Evolutionary conservation across 2,113 vertebrate genomes (phyloP), one percentile per base, ranked within the genome.

Genomic region (Cephalophus harveyi): DNA sequence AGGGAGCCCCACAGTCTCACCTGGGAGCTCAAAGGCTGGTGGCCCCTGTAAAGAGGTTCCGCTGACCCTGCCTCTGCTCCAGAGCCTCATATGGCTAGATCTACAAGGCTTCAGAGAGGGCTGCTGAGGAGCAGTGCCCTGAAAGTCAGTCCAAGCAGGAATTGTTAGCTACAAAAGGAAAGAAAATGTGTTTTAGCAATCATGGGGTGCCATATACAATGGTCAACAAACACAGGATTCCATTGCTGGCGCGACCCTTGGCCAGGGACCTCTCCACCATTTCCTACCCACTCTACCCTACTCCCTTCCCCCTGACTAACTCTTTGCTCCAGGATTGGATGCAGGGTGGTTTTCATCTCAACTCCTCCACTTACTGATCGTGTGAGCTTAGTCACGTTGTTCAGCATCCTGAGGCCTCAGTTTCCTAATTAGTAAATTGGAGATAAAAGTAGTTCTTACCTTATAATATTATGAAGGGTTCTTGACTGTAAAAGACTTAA

Each of bases 381-480:
- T 62, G 28, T 46, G 79, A 86, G 16, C 43, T 52, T 15, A 95
- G 84, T 28, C 50, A 46, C 8, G 1, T 16, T 14, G 27, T 67
- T 60, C 85, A 83, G 43, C 36, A 10, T 84, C 78, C 46, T 52
- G 3, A 2, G 33, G 67, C 46, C 52, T 92, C 64, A 11, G 14
- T 79, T 92, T 96, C 91, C 62, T 87, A 54, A 81, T 48, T 67
- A 60, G 25, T 92, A 79, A 97, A 71, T 15, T 16, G 15, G 28
- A 85, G 59, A 33, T 93, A 83, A 92, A 92, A 83, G 54, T 21
- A 46, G 10, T 43, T 60, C 84, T 64, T 50, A 28, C 48, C 23
- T 76, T 52, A 11, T 4, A 67, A 62, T 27, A 67, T 60, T 62
- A 50, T 9, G 23, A 87, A 43, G 64, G 16, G 52, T 27, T 55